Evolutionary conservation across 2,113 vertebrate species (phyloP).

Genomic region (Rhodinocichla rosea): DNA sequence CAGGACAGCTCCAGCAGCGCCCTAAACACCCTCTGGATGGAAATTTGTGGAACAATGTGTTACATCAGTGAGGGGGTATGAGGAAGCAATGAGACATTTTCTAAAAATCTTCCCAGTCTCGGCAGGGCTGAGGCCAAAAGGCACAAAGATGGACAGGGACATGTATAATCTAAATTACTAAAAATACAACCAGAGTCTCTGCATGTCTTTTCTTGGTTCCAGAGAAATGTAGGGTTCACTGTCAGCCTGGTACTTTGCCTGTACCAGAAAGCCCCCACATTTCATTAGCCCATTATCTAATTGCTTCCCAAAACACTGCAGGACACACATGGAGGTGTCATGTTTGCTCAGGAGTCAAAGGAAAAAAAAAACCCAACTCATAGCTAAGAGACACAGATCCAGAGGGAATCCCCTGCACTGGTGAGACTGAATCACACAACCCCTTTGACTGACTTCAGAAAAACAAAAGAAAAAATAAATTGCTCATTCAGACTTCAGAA

Average conservation of each 20-base stretch:
- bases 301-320: conserved; percentile 30
- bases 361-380: not conserved
- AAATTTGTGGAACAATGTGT: not conserved
- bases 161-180: not conserved
- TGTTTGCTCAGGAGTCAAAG: not conserved
- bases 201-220: not conserved
- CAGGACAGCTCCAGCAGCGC: not conserved
- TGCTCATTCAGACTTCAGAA: not conserved
- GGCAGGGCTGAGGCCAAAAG: not conserved
- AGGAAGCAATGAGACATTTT: not conserved
- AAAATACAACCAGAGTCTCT: not conserved
- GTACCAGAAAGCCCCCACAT: not conserved
- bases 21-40: not conserved
- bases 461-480: not conserved
- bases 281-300: not conserved
- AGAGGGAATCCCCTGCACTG: conserved; percentile 12
- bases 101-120: not conserved
- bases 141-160: not conserved
- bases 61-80: not conserved
- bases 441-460: not conserved
- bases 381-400: not conserved
- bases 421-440: not conserved
- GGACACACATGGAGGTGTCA: not conserved
- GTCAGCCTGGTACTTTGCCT: not conserved
- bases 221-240: not conserved